phyloP scores from a whole-genome alignment of 1,140 invertebrate species.

The Asbolus verrucosus region DNA sequence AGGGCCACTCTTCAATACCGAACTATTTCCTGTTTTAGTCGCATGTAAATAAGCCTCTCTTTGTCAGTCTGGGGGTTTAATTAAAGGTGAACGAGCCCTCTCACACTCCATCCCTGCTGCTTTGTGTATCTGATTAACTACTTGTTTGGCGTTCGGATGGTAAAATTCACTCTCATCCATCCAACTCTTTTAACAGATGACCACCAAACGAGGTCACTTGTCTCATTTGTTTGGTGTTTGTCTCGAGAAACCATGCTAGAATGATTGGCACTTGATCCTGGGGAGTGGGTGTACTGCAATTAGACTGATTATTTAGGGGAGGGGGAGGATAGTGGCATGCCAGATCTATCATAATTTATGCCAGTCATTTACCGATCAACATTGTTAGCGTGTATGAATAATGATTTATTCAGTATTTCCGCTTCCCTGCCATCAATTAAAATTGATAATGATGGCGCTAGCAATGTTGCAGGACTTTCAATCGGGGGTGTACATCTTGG shows the following conservation, averaged over 20 bases:
- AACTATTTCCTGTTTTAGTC: conserved; percentile 3
- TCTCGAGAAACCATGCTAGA: background rate
- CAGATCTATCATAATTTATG: conserved; percentile 36
- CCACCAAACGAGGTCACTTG: conserved; percentile 7
- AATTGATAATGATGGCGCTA: conserved; percentile 25
- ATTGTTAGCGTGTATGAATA: conserved; percentile 12
- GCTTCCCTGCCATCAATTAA: conserved; percentile 19
- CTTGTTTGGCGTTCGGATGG: conserved; percentile 17
- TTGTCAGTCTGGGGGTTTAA: background rate
- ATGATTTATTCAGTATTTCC: conserved; percentile 27
- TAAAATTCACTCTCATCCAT: too few relatives aligned
- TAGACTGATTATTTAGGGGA: conserved; percentile 24
- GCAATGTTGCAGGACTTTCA: background rate
- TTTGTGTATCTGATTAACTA: conserved; percentile 32
- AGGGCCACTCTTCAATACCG: background rate
- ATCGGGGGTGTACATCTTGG: conserved; percentile 1
- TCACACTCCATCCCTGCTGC: background rate
- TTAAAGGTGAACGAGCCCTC: conserved; percentile 24
- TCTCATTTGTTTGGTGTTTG: conserved; percentile 19
- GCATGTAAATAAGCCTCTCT: conserved; percentile 22
- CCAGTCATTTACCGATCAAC: conserved; percentile 36
- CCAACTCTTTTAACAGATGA: too few relatives aligned
- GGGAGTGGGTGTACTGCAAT: background rate
- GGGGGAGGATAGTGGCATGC: conserved; percentile 3
- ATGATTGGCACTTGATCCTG: conserved; percentile 11